phyloP scores from a whole-genome alignment of 2,888 invertebrate species.

The Eupithecia subfuscata region DNA sequence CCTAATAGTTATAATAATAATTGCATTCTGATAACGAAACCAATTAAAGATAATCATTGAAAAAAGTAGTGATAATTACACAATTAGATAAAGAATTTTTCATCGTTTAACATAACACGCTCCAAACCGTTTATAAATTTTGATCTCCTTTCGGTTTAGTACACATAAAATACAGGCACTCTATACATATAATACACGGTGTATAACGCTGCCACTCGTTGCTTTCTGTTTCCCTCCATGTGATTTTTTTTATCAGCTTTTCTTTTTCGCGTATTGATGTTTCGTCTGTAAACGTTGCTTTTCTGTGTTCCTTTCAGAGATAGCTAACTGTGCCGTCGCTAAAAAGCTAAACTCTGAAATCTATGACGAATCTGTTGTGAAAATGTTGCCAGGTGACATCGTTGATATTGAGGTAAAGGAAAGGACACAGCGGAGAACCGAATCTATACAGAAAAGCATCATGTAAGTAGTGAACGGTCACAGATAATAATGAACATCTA shows the following conservation, averaged over 20 bases:
- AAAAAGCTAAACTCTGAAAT: conserved; percentile 57
- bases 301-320: conserved; percentile 49
- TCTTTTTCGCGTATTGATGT: too few species aligned
- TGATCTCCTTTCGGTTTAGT: too few species aligned
- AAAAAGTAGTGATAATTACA: background rate
- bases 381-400: conserved; percentile 73
- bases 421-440: conserved; percentile 52
- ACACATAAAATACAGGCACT: too few species aligned
- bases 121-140: background rate
- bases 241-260: too few species aligned
- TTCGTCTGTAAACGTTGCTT: conserved; percentile 20
- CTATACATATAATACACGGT: too few species aligned
- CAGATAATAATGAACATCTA: background rate
- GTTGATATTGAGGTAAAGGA: conserved; percentile 57
- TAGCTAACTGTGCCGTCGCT: conserved; percentile 55
- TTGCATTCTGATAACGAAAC: background rate
- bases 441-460: conserved; percentile 73
- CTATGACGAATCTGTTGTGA: conserved; percentile 67
- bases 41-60: background rate
- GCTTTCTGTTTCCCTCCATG: too few species aligned
- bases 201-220: too few species aligned
- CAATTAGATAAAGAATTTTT: background rate
- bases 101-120: background rate
- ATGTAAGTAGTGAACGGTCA: conserved; percentile 62
- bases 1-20: background rate